These are phyloP conservation scores for Mus musculus DNA, from an alignment of 2,113 vertebrate species.

Conservation along the genomic window DNA sequence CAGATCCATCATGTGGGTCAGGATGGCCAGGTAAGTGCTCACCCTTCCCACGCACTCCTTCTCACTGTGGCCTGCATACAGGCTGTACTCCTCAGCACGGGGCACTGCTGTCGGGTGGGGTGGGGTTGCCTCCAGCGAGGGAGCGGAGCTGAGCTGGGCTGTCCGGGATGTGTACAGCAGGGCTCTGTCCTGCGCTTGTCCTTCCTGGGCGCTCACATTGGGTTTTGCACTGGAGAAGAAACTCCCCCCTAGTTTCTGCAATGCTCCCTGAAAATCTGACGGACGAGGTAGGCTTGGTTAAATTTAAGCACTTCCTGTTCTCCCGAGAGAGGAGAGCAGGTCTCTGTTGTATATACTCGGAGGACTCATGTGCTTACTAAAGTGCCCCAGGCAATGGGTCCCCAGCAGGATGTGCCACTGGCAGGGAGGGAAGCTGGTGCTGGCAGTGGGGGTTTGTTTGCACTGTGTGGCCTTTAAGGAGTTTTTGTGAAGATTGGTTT, in stretches of 20 bases:
- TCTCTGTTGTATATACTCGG: no score
- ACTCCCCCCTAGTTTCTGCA: not conserved
- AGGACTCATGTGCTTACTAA: not conserved
- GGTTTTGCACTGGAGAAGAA: not conserved
- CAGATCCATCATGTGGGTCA: slow-evolving; percentile 99
- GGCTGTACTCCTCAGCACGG: not conserved
- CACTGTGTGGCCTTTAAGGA: not conserved
- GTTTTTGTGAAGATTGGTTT: not conserved
- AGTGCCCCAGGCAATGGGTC: fast-evolving
- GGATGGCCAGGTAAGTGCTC: slow-evolving; percentile 95
- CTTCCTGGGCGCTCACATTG: not conserved
- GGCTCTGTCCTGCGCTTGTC: not conserved
- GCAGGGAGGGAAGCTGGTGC: not conserved
- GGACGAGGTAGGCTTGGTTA: not conserved
- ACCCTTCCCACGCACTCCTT: not conserved
- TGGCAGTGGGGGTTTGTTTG: not conserved
- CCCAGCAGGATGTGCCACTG: not conserved
- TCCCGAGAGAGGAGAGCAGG: not conserved
- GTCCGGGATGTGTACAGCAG: not conserved
- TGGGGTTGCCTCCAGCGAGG: not conserved
- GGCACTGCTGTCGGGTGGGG: not conserved
- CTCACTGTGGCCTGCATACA: not conserved
- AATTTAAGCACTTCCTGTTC: not conserved
- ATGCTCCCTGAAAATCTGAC: not conserved
- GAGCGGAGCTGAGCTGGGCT: not conserved